Evolutionary conservation across 2,888 invertebrate species (phyloP), one percentile per base, ranked within the genome.

Genomic region (Panzeria rudis): DNA sequence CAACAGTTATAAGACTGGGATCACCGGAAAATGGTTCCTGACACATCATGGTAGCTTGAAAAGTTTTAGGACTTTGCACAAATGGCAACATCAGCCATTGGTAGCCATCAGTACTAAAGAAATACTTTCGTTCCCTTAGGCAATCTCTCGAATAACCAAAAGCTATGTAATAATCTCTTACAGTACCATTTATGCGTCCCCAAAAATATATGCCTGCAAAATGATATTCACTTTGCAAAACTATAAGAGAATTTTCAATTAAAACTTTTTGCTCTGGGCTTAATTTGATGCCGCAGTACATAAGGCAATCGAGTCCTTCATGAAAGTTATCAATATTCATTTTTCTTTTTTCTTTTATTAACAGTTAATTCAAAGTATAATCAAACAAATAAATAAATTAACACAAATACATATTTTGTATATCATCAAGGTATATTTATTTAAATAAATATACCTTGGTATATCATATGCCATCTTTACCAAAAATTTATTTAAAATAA

Each of bases 141-240:
- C 95, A 96, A 91, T 98, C 97, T 85, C 94, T 94, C 23, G 93
- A 93, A 87, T 95, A 95, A 15, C 98, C 98, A 89, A 95, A 97
- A 2, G 97, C 96, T 84, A 98, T 94, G 90, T 95, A 97, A 91
- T 98, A 98, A 92, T 97, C 97, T 20, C 94, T 94, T 86, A 95
- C 95, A 0, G 94, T 93, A 1, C 97, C 97, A 87, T 95, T 94
- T 71, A 98, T 95, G 90, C 95, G 95, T 0, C 98, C 98, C 97
- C 97, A 97, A 89, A 97, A 97, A 90, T 95, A 97, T 72, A 97
- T 94, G 90, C 95, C 94, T 17, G 94, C 92, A 91, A 97, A 97
- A 91, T 97, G 97, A 92, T 97, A 97, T 91, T 98, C 97, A 86
- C 95, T 95, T 92, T 97, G 96, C 50, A 98, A 93, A 77, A 97